Evolutionary conservation across 2,888 invertebrate species (phyloP).

Genomic region (Heliconius ismenius): DNA sequence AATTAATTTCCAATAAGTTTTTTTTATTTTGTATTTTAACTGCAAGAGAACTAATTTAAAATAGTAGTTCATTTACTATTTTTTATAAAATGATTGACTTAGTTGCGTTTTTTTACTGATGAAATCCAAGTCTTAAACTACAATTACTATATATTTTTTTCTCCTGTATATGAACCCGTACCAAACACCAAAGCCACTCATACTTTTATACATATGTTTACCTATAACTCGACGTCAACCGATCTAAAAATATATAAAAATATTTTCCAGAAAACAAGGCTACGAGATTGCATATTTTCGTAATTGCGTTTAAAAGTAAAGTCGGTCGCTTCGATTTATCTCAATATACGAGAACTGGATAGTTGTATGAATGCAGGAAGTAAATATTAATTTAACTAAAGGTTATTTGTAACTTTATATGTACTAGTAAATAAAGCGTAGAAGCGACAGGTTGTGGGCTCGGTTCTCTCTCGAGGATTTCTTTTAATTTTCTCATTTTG

Average conservation of each 20-base stretch:
- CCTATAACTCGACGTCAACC: background rate
- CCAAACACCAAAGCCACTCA: no score
- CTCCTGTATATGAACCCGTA: no score
- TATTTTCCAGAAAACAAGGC: conserved; percentile 41
- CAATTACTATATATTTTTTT: no score
- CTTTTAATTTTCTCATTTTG: no score
- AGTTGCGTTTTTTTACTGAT: no score
- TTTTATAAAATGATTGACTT: no score
- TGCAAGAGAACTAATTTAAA: background rate
- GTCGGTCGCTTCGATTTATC: conserved; percentile 11
- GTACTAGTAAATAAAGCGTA: no score
- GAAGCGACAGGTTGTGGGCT: no score
- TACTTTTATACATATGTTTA: background rate
- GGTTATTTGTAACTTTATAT: conserved; percentile 7
- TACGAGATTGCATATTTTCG: conserved; percentile 42
- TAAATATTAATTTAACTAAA: conserved; percentile 18
- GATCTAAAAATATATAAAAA: background rate
- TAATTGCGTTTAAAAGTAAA: conserved; percentile 8
- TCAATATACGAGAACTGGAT: background rate
- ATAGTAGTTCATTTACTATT: no score
- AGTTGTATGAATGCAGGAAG: conserved; percentile 10
- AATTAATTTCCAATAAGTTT: background rate
- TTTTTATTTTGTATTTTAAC: background rate
- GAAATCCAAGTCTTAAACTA: no score
- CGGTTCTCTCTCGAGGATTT: no score